Evolutionary conservation across 2,113 vertebrate genomes (phyloP), one percentile per base, ranked within the genome.

Genomic region (pig (Sus scrofa)): DNA sequence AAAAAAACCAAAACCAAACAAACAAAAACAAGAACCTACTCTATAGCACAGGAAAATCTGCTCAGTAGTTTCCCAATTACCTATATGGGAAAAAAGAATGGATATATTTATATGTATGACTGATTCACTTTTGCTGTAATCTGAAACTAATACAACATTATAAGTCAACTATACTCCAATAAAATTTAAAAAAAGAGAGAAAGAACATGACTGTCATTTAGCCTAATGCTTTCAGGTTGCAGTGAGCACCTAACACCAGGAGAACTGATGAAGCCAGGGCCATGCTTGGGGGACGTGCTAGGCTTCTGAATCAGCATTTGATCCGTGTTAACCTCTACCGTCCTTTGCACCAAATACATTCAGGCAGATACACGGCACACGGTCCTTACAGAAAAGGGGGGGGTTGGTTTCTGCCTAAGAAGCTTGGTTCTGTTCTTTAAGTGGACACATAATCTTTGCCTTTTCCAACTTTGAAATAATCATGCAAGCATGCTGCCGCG

Each of bases 381-480:
- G 11, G 32, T 62, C 10, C 94, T 91, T 32, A 91, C 6, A 15
- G n/a, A 71, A 73, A 58, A 30, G 52, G 44, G 26, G 27, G n/a
- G n/a, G n/a, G 22, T 3, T 27, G 8, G 18, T 94, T 94, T 81
- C 63, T 86, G 32, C 32, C 22, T n/a, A 77, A 79, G 84, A 93
- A 32, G 58, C 14, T 87, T 56, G 15, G 19, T 52, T 92, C 95
- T 54, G 13, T 20, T 94, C 71, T 86, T 93, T 56, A 79, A 89
- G 24, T 27, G 13, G 15, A 50, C 90, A 56, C 24, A 39, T 60
- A 50, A 83, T 78, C 39, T 32, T 86, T 54, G 22, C 16, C 15
- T 74, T 89, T 86, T 84, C 60, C 63, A 79, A 87, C 70, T 87
- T 32, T 67, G 68, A 63, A 88, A 65, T 88, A 70, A 62, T 90